Conservation (phyloP, 2,888 invertebrate genomes). For the Isoperla grammatica region DNA sequence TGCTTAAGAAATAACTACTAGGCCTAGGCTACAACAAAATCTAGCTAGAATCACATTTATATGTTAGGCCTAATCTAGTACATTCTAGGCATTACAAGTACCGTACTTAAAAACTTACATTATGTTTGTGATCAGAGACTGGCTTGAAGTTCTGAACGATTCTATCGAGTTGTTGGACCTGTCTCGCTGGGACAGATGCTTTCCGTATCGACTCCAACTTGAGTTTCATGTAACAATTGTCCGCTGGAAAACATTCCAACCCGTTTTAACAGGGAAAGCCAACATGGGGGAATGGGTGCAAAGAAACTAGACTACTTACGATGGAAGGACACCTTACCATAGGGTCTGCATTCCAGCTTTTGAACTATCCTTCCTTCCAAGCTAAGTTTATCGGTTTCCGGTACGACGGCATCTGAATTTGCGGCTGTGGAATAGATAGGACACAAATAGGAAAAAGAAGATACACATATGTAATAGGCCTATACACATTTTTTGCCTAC, state of each 20-base stretch:
- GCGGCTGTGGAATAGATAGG: conserved; percentile 45
- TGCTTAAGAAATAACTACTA: no score
- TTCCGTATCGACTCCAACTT: conserved; percentile 82
- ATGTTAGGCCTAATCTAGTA: no score
- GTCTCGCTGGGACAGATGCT: conserved; percentile 79
- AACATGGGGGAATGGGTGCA: no score
- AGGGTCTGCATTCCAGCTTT: conserved; percentile 88
- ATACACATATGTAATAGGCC: background rate
- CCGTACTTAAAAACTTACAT: conserved; percentile 75
- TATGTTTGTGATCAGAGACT: conserved; percentile 84
- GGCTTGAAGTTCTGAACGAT: conserved; percentile 91
- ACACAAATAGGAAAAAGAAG: no score
- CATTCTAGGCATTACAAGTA: no score
- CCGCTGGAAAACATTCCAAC: conserved; percentile 45
- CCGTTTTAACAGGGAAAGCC: no score
- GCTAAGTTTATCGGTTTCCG: conserved; percentile 75
- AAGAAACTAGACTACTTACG: no score
- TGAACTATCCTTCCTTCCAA: conserved; percentile 96
- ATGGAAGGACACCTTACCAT: conserved; percentile 43
- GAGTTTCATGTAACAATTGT: conserved; percentile 83
- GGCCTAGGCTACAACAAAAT: no score
- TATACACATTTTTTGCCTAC: background rate
- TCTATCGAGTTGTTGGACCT: conserved; percentile 80
- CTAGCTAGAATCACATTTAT: no score
- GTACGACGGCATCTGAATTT: conserved; percentile 58